Base-by-base conservation (phyloP, 2,888 invertebrate species). In the Mythimna loreyi region DNA sequence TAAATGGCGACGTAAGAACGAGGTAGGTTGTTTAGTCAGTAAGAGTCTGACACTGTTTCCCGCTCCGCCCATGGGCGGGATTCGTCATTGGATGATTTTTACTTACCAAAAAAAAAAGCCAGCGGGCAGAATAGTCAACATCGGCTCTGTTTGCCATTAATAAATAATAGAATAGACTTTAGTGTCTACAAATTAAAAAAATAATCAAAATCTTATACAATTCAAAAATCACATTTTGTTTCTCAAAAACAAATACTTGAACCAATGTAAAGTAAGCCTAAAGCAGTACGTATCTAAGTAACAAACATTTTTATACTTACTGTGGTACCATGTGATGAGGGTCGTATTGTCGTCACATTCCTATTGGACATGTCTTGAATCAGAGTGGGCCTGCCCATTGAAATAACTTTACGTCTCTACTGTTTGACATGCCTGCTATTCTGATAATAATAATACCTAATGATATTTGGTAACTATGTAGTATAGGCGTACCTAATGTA, bases 281-380 rank as follows among this genome's bases (percentile, higher is more conserved):
- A 56, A 53, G 23, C 58, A 75, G 57, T 56, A 55, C 25, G 13
- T 67, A 47, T n/a, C 6, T 67, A 64, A 45, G 66, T 65, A 66
- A 66, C 66, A 63, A 67, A 75, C 45, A 71, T 75, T 75, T 85
- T 85, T 83, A 56, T 72, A 60, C 36, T 47, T 23, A 71, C 45
- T 61, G 43, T 60, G 55, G 62, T 58, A 52, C 62, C 47, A 65
- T 11, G 70, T 83, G 84, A 83, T 64, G 68, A 72, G 83, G 83
- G 83, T 85, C 72, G 78, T 68, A 78, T 80, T 83, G 83, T 83
- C 70, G 56, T 52, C 72, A 65, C 40, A 69, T 55, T 68, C 13
- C 53, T 65, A 80, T 84, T 78, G 74, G 85, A 85, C 75, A 74
- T 63, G 83, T 73, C 73, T 72, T 73, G 75, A 83, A 84, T 72